phyloP scores from a whole-genome alignment of 1,140 invertebrate species.

The Heliconius hermathena region DNA sequence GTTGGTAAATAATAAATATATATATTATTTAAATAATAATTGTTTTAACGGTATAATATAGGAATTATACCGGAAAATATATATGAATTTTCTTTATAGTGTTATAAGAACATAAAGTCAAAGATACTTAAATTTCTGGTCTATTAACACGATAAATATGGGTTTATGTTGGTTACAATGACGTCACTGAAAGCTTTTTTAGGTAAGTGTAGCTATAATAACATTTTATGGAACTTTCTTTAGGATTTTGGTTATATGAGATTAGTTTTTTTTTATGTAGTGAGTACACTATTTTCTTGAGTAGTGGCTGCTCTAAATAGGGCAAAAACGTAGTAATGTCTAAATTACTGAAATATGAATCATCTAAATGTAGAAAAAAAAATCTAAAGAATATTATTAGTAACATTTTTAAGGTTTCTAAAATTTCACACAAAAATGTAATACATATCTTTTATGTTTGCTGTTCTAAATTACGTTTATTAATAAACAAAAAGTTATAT shows the following conservation, averaged over 20 bases:
- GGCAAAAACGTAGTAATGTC: too few relatives aligned
- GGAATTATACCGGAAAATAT: too few relatives aligned
- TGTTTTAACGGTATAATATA: too few relatives aligned
- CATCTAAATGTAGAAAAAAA: too few relatives aligned
- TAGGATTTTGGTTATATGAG: background rate
- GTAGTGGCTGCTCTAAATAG: too few relatives aligned
- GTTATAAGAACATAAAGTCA: background rate
- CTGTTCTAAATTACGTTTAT: too few relatives aligned
- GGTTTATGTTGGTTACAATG: conserved; percentile 8
- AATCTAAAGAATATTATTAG: too few relatives aligned
- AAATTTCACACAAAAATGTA: too few relatives aligned
- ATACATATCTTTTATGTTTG: too few relatives aligned
- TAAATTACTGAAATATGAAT: too few relatives aligned
- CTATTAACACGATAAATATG: background rate
- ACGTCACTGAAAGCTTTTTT: conserved; percentile 17
- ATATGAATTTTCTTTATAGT: background rate
- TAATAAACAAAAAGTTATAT: background rate
- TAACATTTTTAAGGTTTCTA: too few relatives aligned
- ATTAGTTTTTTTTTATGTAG: background rate
- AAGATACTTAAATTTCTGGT: background rate
- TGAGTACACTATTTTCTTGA: background rate
- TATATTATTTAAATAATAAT: background rate
- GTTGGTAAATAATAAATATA: background rate
- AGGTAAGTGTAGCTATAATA: background rate
- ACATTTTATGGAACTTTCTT: background rate